Percentiles rank a stretch among this genome's conserved stretches.
phyloP scores from a whole-genome alignment of 1,140 invertebrate genomes.

The Tetramorium alpestre region DNA sequence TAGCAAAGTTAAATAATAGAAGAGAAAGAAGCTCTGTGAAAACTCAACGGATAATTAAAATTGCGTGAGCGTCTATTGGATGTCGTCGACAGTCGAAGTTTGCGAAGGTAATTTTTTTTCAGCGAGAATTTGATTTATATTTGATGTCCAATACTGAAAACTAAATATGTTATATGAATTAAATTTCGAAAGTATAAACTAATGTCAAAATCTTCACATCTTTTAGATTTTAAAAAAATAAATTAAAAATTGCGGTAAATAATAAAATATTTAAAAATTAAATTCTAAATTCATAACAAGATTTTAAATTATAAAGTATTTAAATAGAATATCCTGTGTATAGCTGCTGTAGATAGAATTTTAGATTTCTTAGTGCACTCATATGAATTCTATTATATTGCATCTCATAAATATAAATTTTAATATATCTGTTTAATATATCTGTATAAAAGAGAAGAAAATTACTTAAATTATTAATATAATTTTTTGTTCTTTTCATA shows the following conservation, averaged over 20 bases:
- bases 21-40: conserved; percentile 23
- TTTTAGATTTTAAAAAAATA: neutral
- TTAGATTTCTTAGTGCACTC: neutral
- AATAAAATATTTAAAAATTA: neutral
- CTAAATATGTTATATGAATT: neutral
- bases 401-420: neutral
- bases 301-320: neutral
- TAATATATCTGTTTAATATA: neutral
- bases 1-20: conserved; percentile 53
- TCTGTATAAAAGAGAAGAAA: neutral
- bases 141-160: neutral
- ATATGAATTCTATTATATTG: neutral
- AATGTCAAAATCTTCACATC: neutral
- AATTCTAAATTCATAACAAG: neutral
- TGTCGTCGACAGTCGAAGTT: neutral
- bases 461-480: neutral
- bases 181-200: neutral
- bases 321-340: neutral
- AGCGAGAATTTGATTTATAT: neutral
- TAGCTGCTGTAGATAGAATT: neutral
- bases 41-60: conserved; percentile 45
- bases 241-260: neutral
- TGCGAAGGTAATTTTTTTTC: conserved; percentile 1
- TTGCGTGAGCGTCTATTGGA: conserved; percentile 8
- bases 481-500: neutral